phyloP scores from a whole-genome alignment of 1,140 invertebrate species.

The Trachymyrmex septentrionalis region DNA sequence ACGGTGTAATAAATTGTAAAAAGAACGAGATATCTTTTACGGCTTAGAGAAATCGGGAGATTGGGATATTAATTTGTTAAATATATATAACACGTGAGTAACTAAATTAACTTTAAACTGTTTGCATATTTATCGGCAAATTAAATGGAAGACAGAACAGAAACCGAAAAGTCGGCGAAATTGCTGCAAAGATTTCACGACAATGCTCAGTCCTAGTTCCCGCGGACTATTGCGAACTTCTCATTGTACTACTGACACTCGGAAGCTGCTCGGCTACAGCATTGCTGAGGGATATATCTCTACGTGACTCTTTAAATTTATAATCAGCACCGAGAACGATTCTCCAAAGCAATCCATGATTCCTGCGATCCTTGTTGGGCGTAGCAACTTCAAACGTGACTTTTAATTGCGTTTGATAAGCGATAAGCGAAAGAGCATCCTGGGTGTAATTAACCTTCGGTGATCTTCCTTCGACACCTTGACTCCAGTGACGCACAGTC shows the following conservation, averaged over 20 bases:
- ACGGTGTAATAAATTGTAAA: background rate
- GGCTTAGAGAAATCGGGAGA: background rate
- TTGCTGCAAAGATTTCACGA: background rate
- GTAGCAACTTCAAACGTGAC: background rate
- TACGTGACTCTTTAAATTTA: constrained; percentile 31
- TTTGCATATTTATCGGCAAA: background rate
- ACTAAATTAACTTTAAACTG: background rate
- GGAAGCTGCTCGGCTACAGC: background rate
- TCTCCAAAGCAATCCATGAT: background rate
- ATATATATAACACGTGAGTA: background rate
- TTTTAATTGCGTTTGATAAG: constrained; percentile 22
- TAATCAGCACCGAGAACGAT: background rate
- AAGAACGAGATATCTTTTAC: background rate
- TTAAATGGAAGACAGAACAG: background rate
- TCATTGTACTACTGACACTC: constrained; percentile 12
- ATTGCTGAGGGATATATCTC: constrained; percentile 6
- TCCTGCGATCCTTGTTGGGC: background rate
- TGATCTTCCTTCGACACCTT: background rate
- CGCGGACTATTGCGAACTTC: background rate
- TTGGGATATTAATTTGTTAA: background rate
- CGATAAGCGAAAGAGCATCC: background rate
- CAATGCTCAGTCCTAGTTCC: background rate
- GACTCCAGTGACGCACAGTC: background rate
- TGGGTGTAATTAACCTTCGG: background rate
- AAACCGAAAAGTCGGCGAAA: background rate